These are phyloP conservation scores for Sycophila texana DNA, from an alignment of 2,888 invertebrate genomes.

Conservation along the genomic window DNA sequence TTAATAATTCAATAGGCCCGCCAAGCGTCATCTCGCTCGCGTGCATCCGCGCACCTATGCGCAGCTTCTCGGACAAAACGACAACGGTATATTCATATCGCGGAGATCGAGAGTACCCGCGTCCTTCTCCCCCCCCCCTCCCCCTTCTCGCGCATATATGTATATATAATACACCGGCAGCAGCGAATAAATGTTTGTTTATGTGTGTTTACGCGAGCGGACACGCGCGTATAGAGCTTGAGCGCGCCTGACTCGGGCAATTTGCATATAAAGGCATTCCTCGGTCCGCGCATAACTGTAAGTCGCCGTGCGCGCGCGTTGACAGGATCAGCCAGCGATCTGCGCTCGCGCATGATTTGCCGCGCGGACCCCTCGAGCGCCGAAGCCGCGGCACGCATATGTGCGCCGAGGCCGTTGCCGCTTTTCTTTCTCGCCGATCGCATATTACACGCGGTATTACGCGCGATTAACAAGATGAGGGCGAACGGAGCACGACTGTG, in stretches of 20 bases:
- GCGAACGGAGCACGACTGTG: conserved; percentile 10
- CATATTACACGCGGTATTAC: conserved; percentile 52
- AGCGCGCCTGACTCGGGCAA: conserved; percentile 48
- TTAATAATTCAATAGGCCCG: conserved; percentile 72
- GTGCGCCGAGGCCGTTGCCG: neutral
- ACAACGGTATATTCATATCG: conserved; percentile 68
- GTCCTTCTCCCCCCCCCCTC: conserved; percentile 58
- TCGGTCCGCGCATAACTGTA: conserved; percentile 73
- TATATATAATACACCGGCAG: conserved; percentile 45
- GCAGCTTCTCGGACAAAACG: conserved; percentile 55
- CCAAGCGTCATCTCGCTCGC: conserved; percentile 63
- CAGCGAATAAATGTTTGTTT: conserved; percentile 58
- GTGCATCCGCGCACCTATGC: conserved; percentile 28
- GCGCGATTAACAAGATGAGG: conserved; percentile 48
- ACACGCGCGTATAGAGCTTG: conserved; percentile 13
- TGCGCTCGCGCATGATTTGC: conserved; percentile 73
- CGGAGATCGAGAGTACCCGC: conserved; percentile 64
- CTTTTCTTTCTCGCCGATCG: neutral
- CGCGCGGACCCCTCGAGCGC: conserved; percentile 38
- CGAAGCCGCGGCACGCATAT: neutral
- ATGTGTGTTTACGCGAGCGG: conserved; percentile 51
- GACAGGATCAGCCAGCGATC: conserved; percentile 75
- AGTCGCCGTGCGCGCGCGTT: conserved; percentile 65
- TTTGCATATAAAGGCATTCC: conserved; percentile 76
- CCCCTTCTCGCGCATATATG: conserved; percentile 33